Evolutionary conservation across 2,797 vertebrate species (phyloP), one percentile per base, ranked within the genome.

Genomic region (Enteromius unitaeniatus): DNA sequence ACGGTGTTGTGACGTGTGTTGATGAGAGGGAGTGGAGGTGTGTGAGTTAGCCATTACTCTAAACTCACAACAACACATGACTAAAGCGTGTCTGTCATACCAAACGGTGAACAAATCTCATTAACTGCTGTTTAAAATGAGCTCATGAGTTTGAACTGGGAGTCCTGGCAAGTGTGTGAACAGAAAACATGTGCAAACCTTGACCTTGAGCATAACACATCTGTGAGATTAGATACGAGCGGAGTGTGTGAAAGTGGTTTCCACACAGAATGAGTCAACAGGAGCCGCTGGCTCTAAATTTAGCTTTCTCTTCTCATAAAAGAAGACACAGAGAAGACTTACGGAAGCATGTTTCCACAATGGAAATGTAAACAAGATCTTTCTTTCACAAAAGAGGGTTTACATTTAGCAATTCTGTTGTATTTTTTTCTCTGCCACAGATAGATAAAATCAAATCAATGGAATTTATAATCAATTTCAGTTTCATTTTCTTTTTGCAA

Each of bases 211-310:
- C 51, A 53, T 19, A 26, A 26, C 13, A 4, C 9, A 49, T 26
- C 17, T 47, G 7, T 21, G 9, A 78, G 83, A 87, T 88, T 70
- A 84, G 81, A 88, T 85, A 78, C 6, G 31, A 81, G 34, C 2
- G 13, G 14, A 65, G 13, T 40, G 13, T 62, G 62, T 69, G 49
- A 65, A 70, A 67, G 69, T 23, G 28, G 26, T 79, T 49, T 65
- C 28, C 37, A 78, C 60, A 6, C 26, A 28, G 60, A 69, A 55
- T 42, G 67, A 70, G 37, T 72, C 79, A 47, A 72, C 51, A n/a
- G 23, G n/a, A 58, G 34, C 51, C 70, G 53, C 11, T 9, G 19
- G 26, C 21, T 9, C 42, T 49, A n/a, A 51, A 78, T 49, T 4
- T n/a, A 49, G 49, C 6, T 13, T 37, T 53, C 5, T 26, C 11